Evolutionary conservation across 2,113 vertebrate species (phyloP), one percentile per base, ranked within the genome.

Genomic region (Odontophorus gujanensis): DNA sequence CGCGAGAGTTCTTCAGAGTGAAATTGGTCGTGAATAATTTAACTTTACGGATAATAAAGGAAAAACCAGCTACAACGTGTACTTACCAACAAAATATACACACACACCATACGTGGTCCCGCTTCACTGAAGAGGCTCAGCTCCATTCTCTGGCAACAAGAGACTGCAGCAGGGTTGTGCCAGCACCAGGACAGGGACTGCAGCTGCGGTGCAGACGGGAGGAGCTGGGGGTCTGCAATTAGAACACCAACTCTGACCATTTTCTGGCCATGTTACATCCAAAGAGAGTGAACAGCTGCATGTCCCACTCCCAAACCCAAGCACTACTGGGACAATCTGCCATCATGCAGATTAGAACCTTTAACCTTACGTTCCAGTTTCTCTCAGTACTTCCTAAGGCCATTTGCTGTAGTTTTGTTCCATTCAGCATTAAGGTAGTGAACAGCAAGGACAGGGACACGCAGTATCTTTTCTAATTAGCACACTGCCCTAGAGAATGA

Each of bases 371-470:
- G 91, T 95, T 80, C 95, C 87, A 83, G 51, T 57, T 61, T 59
- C 18, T 63, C 87, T 83, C 62, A 90, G 76, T 62, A 87, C 76
- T 77, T 94, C 92, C 95, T 95, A 30, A 59, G 85, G 96, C 84
- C 72, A 55, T 71, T 92, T 89, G n/a, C 6, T 50, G 75, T 77
- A 26, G 89, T 65, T 82, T 62, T 87, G 34, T 63, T 93, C 87
- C 66, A 63, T 87, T 82, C 89, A 67, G 6, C 18, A 43, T 81
- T 76, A 61, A 92, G 63, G 75, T 84, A 92, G 95, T 93, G 91
- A 96, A 85, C 45, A 92, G 84, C 89, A 87, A 95, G 94, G 95
- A 85, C 87, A 91, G 81, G 58, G 50, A 84, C 62, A 51, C 65
- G 76, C 7, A 79, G 50, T 47, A 72, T 34, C 68, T 85, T 85